Conservation (phyloP, 2,797 vertebrate species). For the Pogoniulus pusillus region DNA sequence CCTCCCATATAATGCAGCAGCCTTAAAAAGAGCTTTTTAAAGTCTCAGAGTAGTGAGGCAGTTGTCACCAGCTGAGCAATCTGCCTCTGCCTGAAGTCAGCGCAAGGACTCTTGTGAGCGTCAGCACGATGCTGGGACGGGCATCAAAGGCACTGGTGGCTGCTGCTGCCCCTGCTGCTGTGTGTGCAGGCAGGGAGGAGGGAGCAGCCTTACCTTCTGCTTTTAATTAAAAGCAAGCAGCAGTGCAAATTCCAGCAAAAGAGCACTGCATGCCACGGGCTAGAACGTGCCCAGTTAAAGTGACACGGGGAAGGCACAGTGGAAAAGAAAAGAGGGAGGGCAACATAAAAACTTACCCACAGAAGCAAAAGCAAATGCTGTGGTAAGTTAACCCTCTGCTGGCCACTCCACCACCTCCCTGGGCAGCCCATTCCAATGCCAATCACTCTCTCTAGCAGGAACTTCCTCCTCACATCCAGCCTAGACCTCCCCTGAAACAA, state of each 20-base stretch:
- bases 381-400: not conserved
- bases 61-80: not conserved
- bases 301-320: not conserved
- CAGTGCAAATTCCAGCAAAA: not conserved
- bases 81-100: not conserved
- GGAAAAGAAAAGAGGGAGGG: not conserved
- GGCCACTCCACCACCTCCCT: no score
- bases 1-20: not conserved
- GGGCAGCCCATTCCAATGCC: no score
- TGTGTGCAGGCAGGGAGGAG: not conserved
- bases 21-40: slow-evolving; percentile 9
- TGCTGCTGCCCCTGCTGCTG: fast-evolving
- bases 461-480: no score
- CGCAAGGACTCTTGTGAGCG: not conserved
- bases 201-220: not conserved
- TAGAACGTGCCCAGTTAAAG: not conserved
- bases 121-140: not conserved
- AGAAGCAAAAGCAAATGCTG: not conserved
- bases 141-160: not conserved
- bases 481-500: no score
- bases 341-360: not conserved
- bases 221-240: not conserved
- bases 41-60: not conserved
- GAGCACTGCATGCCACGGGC: not conserved
- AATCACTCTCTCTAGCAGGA: no score